Evolutionary conservation across 2,797 vertebrate species (phyloP), one percentile per base, ranked within the genome.

Genomic region (Poeciliopsis paucimaculata): DNA sequence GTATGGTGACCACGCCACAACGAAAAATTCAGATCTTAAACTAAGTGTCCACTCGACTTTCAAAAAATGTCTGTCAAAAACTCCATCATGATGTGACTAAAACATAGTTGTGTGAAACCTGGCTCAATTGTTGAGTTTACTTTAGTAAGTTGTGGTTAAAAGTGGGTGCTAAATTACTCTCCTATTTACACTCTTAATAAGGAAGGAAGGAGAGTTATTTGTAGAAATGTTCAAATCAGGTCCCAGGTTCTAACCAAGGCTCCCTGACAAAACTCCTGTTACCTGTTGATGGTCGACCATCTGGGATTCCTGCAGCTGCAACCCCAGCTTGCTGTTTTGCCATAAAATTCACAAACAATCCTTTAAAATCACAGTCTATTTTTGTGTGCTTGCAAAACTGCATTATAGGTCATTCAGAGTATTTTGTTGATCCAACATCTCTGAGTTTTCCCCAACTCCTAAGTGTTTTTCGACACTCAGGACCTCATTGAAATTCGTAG

Each of bases 21-120:
- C 77, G n/a, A 77, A 75, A 88, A 57, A 81, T 77, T 45, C 28
- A 49, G 36, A 70, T 28, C 28, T 68, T 15, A 55, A 80, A 84
- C 34, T 82, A 89, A 84, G 81, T 82, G 77, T 89, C 77, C 78
- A 79, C 78, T 79, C 75, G 73, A 73, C 72, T 77, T 68, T 71
- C 51, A 46, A 23, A 45, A 72, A 88, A 73, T 36, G 70, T 28
- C 57, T 51, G 78, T 73, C 53, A 87, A 84, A 90, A 90, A 85
- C 77, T 82, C 78, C 77, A 81, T 77, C 71, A 80, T 83, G 41
- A 16, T 72, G 12, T n/a, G 43, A 28, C 12, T n/a, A 1, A n/a
- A n/a, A 20, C 36, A 49, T 8, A 36, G 12, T 28, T 39, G 15
- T 49, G 13, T 16, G 45, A 43, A 8, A 47, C 75, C 15, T 13